Evolutionary conservation across 2,113 vertebrate genomes (phyloP), one percentile per base, ranked within the genome.

Genomic region (Misgurnus anguillicaudatus): DNA sequence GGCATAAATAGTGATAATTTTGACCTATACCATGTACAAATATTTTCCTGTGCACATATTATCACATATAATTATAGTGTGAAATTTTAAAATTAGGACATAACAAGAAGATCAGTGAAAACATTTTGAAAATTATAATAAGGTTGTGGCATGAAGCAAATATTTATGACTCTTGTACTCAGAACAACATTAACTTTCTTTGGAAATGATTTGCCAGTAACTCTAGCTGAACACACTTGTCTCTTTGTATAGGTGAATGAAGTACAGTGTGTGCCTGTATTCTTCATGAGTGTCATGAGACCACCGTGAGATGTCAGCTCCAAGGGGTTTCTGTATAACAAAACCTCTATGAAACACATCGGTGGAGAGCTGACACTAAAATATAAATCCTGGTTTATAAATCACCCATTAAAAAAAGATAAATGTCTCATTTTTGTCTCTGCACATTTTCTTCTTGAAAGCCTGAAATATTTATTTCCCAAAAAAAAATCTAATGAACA

Each of bases 271-370:
- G 65, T n/a, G 55, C 62, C 7, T 61, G 68, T 71, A 36, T 41
- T 38, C 41, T 57, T 65, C 78, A 89, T 85, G 85, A 86, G 85
- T 79, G 85, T 89, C 88, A 89, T 82, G 88, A 84, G 92, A 92
- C 82, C 78, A 78, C 88, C 87, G 87, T 88, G 78, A 87, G 88
- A 82, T 47, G 65, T 74, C 75, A 72, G 80, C 86, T 84, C 66
- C 38, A 73, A 67, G 76, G 76, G 58, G 76, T 80, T 83, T 80
- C 65, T 79, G 75, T 79, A 74, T 80, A 78, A 87, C 87, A 86
- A 78, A 82, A 80, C 83, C 82, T 67, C 48, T 65, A 79, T 75
- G 78, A 87, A 87, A 83, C 70, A 83, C 71, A 42, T 24, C 16
- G n/a, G 24, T 51, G 73, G 31, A 51, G 60, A 36, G 57, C 53